phyloP scores from a whole-genome alignment of 2,113 vertebrate species.

The Lophius piscatorius region DNA sequence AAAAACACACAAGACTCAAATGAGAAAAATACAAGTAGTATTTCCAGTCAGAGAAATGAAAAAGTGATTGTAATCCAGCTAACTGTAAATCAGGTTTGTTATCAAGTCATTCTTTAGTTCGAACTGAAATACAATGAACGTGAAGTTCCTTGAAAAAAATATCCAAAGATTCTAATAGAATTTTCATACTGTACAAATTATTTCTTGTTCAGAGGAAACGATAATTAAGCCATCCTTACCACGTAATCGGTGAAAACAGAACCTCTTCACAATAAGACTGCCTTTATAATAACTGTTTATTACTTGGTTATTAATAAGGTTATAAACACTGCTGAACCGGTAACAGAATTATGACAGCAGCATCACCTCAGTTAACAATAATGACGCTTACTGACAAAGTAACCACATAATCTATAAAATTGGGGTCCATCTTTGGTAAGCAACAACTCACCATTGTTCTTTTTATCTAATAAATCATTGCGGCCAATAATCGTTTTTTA shows the following conservation, averaged over 20 bases:
- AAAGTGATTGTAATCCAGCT: conserved; percentile 3
- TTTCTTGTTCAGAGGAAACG: not conserved
- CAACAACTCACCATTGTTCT: too few relatives aligned
- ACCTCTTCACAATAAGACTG: not conserved
- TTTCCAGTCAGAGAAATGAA: conserved; percentile 28
- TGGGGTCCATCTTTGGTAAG: too few relatives aligned
- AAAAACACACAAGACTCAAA: conserved; percentile 17
- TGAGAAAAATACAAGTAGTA: conserved; percentile 43
- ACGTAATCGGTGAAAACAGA: not conserved
- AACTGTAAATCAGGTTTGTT: conserved; percentile 8
- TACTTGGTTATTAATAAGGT: too few relatives aligned
- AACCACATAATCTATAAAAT: too few relatives aligned
- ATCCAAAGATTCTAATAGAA: not conserved
- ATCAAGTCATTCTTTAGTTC: conserved; percentile 5
- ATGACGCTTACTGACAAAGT: too few relatives aligned
- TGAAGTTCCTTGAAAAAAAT: conserved; percentile 3
- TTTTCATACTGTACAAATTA: not conserved
- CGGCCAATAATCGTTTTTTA: too few relatives aligned
- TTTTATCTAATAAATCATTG: too few relatives aligned
- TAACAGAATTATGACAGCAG: too few relatives aligned
- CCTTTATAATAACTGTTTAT: too few relatives aligned
- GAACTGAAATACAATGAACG: not conserved
- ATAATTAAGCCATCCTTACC: too few relatives aligned
- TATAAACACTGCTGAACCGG: too few relatives aligned
- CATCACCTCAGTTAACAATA: too few relatives aligned